phyloP scores from a whole-genome alignment of 2,888 invertebrate species.

The Xylophagus ater region DNA sequence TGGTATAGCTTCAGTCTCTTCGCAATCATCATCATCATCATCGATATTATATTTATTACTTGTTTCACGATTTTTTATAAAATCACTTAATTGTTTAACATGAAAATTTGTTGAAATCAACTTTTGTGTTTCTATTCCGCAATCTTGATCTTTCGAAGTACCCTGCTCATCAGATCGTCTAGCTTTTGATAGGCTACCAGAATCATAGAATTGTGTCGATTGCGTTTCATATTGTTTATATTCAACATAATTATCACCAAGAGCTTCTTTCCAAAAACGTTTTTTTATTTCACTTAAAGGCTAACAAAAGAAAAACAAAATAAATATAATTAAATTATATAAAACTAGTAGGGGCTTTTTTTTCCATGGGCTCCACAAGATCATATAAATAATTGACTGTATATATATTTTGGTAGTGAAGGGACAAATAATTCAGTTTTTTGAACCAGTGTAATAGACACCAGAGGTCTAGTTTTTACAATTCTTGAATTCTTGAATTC shows the following conservation, averaged over 20 bases:
- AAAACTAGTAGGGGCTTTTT: too few species aligned
- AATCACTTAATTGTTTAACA: conserved; percentile 33
- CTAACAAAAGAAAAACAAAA: conserved; percentile 4
- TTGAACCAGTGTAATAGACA: too few species aligned
- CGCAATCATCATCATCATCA: conserved; percentile 7
- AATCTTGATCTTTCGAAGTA: background rate
- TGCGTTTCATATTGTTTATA: conserved; percentile 7
- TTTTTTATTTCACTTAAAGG: conserved; percentile 16
- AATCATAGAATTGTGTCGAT: background rate
- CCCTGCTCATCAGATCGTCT: conserved; percentile 20
- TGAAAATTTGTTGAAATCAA: conserved; percentile 1
- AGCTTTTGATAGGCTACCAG: too few species aligned
- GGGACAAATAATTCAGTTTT: too few species aligned
- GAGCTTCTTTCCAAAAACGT: conserved; percentile 16
- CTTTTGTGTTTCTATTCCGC: conserved; percentile 5
- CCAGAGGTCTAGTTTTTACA: too few species aligned
- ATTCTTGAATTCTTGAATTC: too few species aligned
- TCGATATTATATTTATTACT: conserved; percentile 17
- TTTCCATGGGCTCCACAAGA: too few species aligned
- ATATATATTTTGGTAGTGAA: too few species aligned
- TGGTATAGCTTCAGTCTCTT: conserved; percentile 11
- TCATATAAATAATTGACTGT: too few species aligned
- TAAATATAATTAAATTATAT: background rate
- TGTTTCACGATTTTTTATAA: conserved; percentile 29
- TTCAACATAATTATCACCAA: conserved; percentile 18